These are phyloP conservation scores for Clepsis dumicolana DNA, from an alignment of 2,888 invertebrate genomes.

Conservation along the genomic window DNA sequence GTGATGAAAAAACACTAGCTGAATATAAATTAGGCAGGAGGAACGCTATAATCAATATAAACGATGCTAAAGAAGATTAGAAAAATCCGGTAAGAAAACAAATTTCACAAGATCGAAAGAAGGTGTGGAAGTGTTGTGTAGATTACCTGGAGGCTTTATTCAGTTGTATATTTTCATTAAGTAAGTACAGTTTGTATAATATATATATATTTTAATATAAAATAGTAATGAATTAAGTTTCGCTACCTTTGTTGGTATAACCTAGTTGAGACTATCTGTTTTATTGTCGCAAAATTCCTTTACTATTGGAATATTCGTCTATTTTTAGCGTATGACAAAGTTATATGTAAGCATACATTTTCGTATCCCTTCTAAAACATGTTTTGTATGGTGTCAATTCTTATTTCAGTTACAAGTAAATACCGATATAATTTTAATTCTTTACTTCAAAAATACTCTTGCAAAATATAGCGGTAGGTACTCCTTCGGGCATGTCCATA, in stretches of 20 bases:
- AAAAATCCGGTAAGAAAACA: conserved; percentile 84
- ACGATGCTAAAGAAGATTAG: conserved; percentile 86
- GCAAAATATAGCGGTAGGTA: not conserved
- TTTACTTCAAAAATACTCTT: not conserved
- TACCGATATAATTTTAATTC: not conserved
- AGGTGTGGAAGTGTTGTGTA: conserved; percentile 57
- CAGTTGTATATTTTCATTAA: not conserved
- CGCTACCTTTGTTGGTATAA: no score
- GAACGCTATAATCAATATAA: conserved; percentile 86
- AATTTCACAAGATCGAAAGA: conserved; percentile 79
- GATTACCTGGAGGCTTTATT: not conserved
- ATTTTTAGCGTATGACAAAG: no score
- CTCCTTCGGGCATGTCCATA: conserved; percentile 22
- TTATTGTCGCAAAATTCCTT: no score
- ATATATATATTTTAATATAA: not conserved
- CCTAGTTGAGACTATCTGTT: no score
- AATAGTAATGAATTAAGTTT: no score
- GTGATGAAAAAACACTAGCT: conserved; percentile 87
- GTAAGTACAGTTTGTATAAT: not conserved
- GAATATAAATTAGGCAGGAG: conserved; percentile 86
- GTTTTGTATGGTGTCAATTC: not conserved
- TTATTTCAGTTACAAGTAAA: not conserved
- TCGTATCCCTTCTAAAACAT: not conserved
- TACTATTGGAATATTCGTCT: no score
- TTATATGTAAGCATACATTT: no score